phyloP scores from a whole-genome alignment of 2,888 invertebrate species.

The Dasypolia templi region DNA sequence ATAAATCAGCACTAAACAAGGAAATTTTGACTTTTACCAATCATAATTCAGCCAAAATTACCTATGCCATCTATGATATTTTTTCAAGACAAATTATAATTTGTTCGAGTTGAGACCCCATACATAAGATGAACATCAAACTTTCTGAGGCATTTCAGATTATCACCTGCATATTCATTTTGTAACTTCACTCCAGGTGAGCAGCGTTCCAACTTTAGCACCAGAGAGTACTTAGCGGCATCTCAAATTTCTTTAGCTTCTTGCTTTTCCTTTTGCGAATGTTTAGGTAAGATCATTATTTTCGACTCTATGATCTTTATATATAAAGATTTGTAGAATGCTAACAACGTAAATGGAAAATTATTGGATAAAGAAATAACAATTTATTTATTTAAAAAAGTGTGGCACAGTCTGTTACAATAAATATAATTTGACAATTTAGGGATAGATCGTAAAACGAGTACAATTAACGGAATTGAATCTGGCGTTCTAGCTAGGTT shows the following conservation, averaged over 20 bases:
- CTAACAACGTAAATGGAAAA: background rate
- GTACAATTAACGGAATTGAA: too few species aligned
- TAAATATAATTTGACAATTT: too few species aligned
- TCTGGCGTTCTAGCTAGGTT: too few species aligned
- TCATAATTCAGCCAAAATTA: too few species aligned
- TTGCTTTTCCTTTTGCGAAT: slow-evolving; percentile 4
- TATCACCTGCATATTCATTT: slow-evolving; percentile 60
- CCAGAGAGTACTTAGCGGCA: slow-evolving; percentile 29
- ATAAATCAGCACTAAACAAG: too few species aligned
- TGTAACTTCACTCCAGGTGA: slow-evolving; percentile 46
- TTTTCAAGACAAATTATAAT: too few species aligned
- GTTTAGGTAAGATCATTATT: slow-evolving; percentile 9
- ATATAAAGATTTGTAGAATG: background rate
- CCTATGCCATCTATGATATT: too few species aligned
- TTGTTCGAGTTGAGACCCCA: slow-evolving; percentile 41
- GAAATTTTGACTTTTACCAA: too few species aligned
- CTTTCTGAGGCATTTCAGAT: slow-evolving; percentile 46
- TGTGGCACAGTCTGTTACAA: too few species aligned
- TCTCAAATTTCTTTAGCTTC: slow-evolving; percentile 35
- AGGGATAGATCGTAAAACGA: too few species aligned
- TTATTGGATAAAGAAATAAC: too few species aligned
- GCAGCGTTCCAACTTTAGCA: slow-evolving; percentile 39
- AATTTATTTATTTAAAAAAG: too few species aligned
- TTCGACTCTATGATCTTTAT: background rate
- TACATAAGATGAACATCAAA: slow-evolving; percentile 52